Base-by-base conservation (phyloP, 2,113 vertebrate genomes). In the Perca schrenkii region DNA sequence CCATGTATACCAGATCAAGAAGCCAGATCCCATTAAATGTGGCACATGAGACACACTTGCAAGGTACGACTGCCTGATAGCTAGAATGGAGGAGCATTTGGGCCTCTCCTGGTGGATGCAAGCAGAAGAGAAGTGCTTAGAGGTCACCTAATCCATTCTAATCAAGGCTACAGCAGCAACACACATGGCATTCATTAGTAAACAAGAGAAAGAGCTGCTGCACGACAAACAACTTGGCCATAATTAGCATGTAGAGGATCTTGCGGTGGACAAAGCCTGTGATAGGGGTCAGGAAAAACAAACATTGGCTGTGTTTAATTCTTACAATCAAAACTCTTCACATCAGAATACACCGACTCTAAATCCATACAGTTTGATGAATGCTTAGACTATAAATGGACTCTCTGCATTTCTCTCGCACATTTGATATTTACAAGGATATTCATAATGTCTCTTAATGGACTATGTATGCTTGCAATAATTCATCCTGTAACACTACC, bases 101-200 rank as follows among this genome's bases (percentile, higher is more conserved):
- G 77, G 80, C 64, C 67, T 84, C 73, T 82, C 52, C 82, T 85
- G 57, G 14, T 71, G 85, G 77, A 89, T 84, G 79, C 74, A 77
- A 85, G 87, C 77, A 53, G 46, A 70, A 78, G 86, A 79, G 65
- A 86, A 31, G 72, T 87, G 89, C 87, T 88, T 75, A 88, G 90
- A 89, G 91, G 91, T 91, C 74, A 90, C 85, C 86, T 89, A 92
- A 95, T 94, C 92, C 91, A 91, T 95, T 93, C 85, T 92, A 93
- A 95, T 95, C 92, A 93, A 93, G 86, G 83, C 88, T 78, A 79
- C 90, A 82, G 90, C 90, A 82, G 88, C 78, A 79, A 84, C 90
- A 92, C 87, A 77, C 90, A 88, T 92, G 93, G 77, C 87, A 77
- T 93, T 94, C 88, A 94, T 95, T 94, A 95, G 93, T 86, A 92